These are phyloP conservation scores for Hydrolagus colliei DNA, from an alignment of 2,797 vertebrate genomes.

Conservation along the genomic window DNA sequence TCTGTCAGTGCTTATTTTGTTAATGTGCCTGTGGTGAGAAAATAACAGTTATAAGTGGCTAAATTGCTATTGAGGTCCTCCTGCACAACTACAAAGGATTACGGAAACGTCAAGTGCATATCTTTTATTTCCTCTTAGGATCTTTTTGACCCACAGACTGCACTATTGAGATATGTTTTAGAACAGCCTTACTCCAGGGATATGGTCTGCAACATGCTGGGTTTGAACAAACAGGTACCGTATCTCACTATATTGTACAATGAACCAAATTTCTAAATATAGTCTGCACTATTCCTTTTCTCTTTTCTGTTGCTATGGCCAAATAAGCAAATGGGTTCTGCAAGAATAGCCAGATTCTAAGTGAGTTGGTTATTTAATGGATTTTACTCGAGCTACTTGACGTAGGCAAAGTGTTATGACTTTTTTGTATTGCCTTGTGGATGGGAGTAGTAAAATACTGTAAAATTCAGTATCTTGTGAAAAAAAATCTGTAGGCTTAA, in stretches of 20 bases:
- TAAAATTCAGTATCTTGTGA: constrained; percentile 23
- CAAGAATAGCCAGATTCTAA: constrained; percentile 22
- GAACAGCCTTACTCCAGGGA: constrained; percentile 97
- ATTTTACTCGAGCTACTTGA: constrained; percentile 24
- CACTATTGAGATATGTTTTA: constrained; percentile 88
- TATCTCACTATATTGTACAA: constrained; percentile 39
- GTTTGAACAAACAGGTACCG: constrained; percentile 97
- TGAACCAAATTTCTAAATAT: constrained; percentile 46
- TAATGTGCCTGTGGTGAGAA: background rate
- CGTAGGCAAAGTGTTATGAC: constrained; percentile 3
- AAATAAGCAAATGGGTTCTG: constrained; percentile 61
- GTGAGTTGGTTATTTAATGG: constrained; percentile 9
- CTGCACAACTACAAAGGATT: background rate
- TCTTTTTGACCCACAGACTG: constrained; percentile 96
- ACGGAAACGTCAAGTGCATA: background rate
- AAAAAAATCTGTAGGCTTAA: background rate
- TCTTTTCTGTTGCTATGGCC: constrained; percentile 60
- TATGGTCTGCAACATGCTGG: constrained; percentile 99
- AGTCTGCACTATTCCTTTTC: constrained; percentile 60
- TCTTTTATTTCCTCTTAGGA: constrained; percentile 67
- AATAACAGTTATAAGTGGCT: background rate
- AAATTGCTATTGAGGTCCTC: background rate
- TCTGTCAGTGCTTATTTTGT: background rate
- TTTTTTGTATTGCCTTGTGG: constrained; percentile 25
- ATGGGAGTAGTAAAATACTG: constrained; percentile 28